These are phyloP conservation scores for Amblyteles armatorius DNA, from an alignment of 2,888 invertebrate species.

Conservation along the genomic window DNA sequence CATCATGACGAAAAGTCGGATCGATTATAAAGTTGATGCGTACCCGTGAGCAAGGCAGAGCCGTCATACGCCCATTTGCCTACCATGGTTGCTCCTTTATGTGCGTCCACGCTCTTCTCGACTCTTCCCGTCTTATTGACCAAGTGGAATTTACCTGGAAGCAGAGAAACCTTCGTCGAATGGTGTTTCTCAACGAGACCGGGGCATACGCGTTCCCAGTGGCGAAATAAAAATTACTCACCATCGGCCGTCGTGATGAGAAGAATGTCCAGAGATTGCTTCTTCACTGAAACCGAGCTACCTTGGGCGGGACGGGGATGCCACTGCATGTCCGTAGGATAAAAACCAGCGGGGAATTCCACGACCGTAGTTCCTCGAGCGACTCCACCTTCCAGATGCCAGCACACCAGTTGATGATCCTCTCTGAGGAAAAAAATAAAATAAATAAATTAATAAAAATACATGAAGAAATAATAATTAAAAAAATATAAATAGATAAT, in stretches of 20 bases:
- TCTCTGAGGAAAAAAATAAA: constrained; percentile 88
- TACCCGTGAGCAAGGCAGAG: constrained; percentile 95
- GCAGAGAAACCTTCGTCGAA: constrained; percentile 49
- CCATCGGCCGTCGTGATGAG: constrained; percentile 96
- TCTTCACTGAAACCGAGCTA: constrained; percentile 83
- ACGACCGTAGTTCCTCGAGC: constrained; percentile 92
- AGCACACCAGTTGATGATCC: constrained; percentile 95
- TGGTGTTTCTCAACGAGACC: too few relatives aligned
- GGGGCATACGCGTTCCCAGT: background rate
- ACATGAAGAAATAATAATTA: background rate
- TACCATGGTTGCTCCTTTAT: constrained; percentile 94
- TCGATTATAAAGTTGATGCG: constrained; percentile 5
- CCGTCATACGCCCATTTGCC: constrained; percentile 98
- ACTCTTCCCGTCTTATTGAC: constrained; percentile 95
- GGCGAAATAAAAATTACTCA: constrained; percentile 75
- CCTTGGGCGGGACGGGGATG: constrained; percentile 89
- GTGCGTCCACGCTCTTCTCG: constrained; percentile 97
- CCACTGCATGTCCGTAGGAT: constrained; percentile 96
- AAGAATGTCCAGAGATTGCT: constrained; percentile 91
- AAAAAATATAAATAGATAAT: constrained; percentile 12
- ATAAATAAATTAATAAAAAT: background rate
- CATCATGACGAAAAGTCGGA: background rate
- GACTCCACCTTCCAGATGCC: constrained; percentile 91
- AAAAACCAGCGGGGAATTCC: constrained; percentile 93
- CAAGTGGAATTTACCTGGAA: constrained; percentile 92